Conservation (phyloP, 2,113 vertebrate species). For the Oncorhynchus clarkii region DNA sequence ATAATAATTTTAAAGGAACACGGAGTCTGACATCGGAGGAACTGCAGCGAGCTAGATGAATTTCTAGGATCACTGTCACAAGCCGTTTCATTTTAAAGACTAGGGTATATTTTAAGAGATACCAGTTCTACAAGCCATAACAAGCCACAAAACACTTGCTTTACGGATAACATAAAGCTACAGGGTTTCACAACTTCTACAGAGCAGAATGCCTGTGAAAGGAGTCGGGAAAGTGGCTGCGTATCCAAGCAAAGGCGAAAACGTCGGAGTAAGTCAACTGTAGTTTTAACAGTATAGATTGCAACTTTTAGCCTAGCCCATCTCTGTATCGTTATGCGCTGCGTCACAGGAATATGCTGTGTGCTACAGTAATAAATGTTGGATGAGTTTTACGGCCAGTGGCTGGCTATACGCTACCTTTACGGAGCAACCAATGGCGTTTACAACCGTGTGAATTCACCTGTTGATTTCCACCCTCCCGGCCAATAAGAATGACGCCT, state of each 20-base stretch:
- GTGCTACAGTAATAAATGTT: neutral
- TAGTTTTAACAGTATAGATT: neutral
- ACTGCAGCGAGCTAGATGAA: neutral
- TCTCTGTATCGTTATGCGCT: neutral
- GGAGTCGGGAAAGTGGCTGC: conserved; percentile 59
- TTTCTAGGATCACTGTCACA: conserved; percentile 18
- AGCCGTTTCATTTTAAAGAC: conserved; percentile 20
- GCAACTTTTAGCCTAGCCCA: neutral
- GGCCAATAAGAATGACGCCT: conserved; percentile 5
- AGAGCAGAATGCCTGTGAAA: conserved; percentile 69
- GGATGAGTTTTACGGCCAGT: neutral
- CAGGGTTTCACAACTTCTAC: conserved; percentile 2
- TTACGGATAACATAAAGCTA: conserved; percentile 7
- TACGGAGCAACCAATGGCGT: neutral
- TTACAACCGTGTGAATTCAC: conserved; percentile 21
- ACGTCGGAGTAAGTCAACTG: conserved; percentile 60
- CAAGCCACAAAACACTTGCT: neutral
- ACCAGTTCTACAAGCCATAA: neutral
- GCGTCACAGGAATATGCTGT: neutral
- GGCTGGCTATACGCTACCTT: neutral
- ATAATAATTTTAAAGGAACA: conserved; percentile 14
- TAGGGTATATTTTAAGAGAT: neutral
- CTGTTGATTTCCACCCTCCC: conserved; percentile 41
- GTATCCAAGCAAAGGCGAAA: conserved; percentile 57
- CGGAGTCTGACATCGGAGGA: neutral